Evolutionary conservation across 2,888 invertebrate genomes (phyloP), one percentile per base, ranked within the genome.

Genomic region (Tanytarsus gracilentus): DNA sequence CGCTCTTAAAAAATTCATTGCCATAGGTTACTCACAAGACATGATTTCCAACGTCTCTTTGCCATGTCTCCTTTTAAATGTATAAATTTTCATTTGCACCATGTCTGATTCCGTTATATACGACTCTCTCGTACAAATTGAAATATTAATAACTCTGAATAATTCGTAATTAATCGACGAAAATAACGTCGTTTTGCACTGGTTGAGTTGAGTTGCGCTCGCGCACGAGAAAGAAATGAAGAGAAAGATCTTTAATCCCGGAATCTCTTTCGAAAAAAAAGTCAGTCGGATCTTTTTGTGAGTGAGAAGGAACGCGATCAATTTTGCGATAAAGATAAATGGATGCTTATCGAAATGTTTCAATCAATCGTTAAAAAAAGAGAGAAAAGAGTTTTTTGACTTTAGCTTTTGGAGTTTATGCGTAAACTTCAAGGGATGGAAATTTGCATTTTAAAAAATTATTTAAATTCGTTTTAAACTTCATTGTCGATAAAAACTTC

Each of bases 121-220:
- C n/a, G n/a, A n/a, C n/a, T n/a, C n/a, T n/a, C n/a, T n/a, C n/a
- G 33, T 39, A 40, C 27, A 56, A 56, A 56, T 56, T 56, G 55
- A 56, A 56, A 56, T 56, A 56, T 56, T 56, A 56, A 56, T 55
- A 56, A 52, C 33, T 33, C 8, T 33, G 14, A 40, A 44, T 44
- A 44, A 44, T 44, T 23, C 23, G 44, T 44, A 44, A 44, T 44
- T 44, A 44, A 44, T 44, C 11, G 44, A 1, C 18, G 18, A 44
- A 11, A 44, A 44, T 18, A 6, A 14, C 14, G 3, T 11, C 33
- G 14, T n/a, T n/a, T n/a, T n/a, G n/a, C 3, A n/a, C n/a, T n/a
- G 9, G 11, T 33, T 33, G 11, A 4, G 4, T 33, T 33, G 3
- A 2, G 11, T 4, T 33, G 11, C 33, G 14, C 11, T n/a, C 11